A percentile compares a stretch with the other conserved stretches of the same genome.
phyloP scores from a whole-genome alignment of 2,113 vertebrate genomes.

The Coryphaenoides rupestris region DNA sequence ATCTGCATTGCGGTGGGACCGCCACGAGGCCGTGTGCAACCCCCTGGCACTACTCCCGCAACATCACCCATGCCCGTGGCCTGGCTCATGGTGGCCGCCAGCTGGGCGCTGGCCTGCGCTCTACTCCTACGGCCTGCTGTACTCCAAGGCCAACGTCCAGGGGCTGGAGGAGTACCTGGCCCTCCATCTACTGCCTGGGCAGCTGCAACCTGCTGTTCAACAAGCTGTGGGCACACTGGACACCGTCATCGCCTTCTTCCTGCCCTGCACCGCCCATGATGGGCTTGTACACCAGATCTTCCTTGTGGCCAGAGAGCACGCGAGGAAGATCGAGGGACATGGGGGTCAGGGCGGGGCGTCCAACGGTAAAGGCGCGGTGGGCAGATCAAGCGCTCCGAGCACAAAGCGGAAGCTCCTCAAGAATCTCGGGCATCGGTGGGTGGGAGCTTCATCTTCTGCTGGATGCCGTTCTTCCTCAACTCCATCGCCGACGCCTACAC shows the following conservation, averaged over 20 bases:
- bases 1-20: conserved; percentile 54
- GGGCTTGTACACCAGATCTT: conserved; percentile 48
- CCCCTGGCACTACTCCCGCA: conserved; percentile 40
- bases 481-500: conserved; percentile 38
- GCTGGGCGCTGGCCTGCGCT: conserved; percentile 36
- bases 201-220: conserved; percentile 38
- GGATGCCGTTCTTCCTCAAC: conserved; percentile 46
- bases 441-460: conserved; percentile 50
- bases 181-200: conserved; percentile 37
- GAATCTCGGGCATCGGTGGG: conserved; percentile 47
- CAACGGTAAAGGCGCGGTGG: conserved; percentile 7
- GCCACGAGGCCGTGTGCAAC: conserved; percentile 44
- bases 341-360: conserved; percentile 9
- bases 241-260: conserved; percentile 27
- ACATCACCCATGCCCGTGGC: conserved; percentile 38
- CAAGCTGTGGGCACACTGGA: conserved; percentile 24
- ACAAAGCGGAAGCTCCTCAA: conserved; percentile 56
- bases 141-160: conserved; percentile 33
- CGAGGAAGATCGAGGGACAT: conserved; percentile 24
- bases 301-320: conserved; percentile 34
- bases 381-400: conserved; percentile 29
- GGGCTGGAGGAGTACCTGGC: conserved; percentile 35
- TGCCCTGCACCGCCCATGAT: conserved; percentile 45
- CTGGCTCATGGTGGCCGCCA: conserved; percentile 41
- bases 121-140: conserved; percentile 40